Conservation (phyloP, 2,888 invertebrate genomes). For the Drosophila paranaensis region DNA sequence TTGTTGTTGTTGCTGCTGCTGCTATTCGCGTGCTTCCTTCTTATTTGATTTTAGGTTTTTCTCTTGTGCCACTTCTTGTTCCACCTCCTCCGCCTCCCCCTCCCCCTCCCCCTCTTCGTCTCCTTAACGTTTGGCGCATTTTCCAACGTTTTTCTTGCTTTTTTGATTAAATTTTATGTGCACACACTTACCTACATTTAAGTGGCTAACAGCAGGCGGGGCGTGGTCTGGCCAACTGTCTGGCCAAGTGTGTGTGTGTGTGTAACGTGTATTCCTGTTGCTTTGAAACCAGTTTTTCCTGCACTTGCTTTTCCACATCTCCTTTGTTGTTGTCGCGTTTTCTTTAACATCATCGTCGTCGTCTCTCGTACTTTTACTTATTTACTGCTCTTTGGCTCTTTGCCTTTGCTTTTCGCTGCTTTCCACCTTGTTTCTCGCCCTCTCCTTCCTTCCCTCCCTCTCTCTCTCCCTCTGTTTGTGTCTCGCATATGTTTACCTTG, state of each 20-base stretch:
- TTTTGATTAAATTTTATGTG: slow-evolving; percentile 73
- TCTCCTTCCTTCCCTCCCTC: slow-evolving; percentile 15
- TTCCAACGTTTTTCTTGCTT: slow-evolving; percentile 68
- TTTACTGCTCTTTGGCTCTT: slow-evolving; percentile 48
- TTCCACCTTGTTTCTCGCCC: slow-evolving; percentile 27
- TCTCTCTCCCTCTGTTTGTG: slow-evolving; percentile 12
- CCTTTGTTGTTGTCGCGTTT: slow-evolving; percentile 56
- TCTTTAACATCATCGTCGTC: slow-evolving; percentile 27
- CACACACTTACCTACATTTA: slow-evolving; percentile 48
- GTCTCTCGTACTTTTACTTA: slow-evolving; percentile 71
- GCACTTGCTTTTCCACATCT: slow-evolving; percentile 78
- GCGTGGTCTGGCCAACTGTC: slow-evolving; percentile 7
- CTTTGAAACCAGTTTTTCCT: slow-evolving; percentile 71
- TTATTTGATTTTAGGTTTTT: slow-evolving; percentile 28
- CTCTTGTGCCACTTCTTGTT: background rate
- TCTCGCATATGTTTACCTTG: slow-evolving; percentile 80
- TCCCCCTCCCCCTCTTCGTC: background rate
- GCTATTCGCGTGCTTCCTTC: slow-evolving; percentile 40
- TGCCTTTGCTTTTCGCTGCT: slow-evolving; percentile 25
- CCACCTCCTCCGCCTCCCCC: background rate
- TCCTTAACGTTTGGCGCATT: slow-evolving; percentile 69
- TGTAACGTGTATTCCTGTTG: slow-evolving; percentile 39
- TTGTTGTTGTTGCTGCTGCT: slow-evolving; percentile 1
- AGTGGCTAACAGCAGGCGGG: slow-evolving; percentile 11
- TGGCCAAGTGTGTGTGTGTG: background rate